Evolutionary conservation across 2,888 invertebrate genomes (phyloP), one percentile per base, ranked within the genome.

Genomic region (Mesorhabditis belari): DNA sequence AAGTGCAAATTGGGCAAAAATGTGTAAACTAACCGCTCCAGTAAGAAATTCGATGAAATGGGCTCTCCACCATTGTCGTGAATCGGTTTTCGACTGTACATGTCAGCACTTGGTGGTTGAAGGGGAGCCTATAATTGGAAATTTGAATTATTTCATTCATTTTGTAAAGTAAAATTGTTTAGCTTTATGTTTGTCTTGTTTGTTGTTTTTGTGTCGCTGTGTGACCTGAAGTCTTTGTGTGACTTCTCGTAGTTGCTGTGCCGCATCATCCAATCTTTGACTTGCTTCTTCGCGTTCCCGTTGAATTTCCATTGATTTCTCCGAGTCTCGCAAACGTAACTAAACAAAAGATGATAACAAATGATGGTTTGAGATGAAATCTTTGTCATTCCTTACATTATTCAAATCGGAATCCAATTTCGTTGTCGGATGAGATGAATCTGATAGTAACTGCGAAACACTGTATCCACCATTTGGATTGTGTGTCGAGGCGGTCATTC

Each of bases 271-370:
- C 19, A 9, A 6, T 23, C 51, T n/a, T 50, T 50, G n/a, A 50
- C 21, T 50, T 6, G n/a, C n/a, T 50, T 50, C 51, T n/a, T 75
- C 86, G 87, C 71, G 86, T 86, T 82, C 88, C 89, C 78, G 90
- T 89, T n/a, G 12, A 17, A n/a, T 9, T 9, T 35, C 44, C 1
- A 17, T n/a, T 1, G 12, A n/a, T 35, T 35, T 35, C n/a, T 35
- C 44, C 44, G 44, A n/a, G 44, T 35, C 44, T 35, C 44, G 44
- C n/a, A 35, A n/a, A 17, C 44, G 44, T 35, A 35, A 35, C 44
- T 35, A n/a, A n/a, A 35, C n/a, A n/a, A n/a, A n/a, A n/a, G n/a
- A n/a, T n/a, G n/a, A n/a, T n/a, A n/a, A n/a, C n/a, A n/a, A n/a
- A n/a, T n/a, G n/a, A n/a, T n/a, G n/a, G n/a, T n/a, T n/a, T n/a